Base-by-base conservation (phyloP, 2,113 vertebrate species). In the Pitta sordida region DNA sequence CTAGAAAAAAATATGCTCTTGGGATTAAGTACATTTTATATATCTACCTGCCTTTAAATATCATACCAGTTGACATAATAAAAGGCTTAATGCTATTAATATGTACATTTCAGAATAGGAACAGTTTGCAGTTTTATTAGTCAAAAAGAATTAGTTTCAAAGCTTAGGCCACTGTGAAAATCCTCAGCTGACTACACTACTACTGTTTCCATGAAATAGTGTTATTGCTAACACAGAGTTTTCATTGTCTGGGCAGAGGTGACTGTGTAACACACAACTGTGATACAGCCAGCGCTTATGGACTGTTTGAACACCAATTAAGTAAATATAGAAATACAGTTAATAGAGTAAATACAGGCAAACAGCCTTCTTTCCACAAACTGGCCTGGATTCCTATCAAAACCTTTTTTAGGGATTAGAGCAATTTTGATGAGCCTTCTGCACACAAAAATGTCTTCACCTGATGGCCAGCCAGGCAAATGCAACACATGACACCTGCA, bases 61-160 rank as follows among this genome's bases (percentile, higher is more conserved):
- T 81, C 39, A 52, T 37, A 48, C n/a, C 17, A 32, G 83, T 51
- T 91, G 58, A 85, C 29, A 55, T 62, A 84, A 84, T 80, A 67
- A 82, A 84, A 62, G 29, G 11, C 21, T 85, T 89, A 69, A 73
- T 69, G 26, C 1, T 62, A 41, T 86, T 82, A 64, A 58, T 60
- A 76, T 39, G 8, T 41, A 24, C 26, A 43, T 86, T 91, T 85
- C 29, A 71, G 60, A 82, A 52, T 29, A 70, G n/a, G 15, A 94
- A 68, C 39, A 71, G 0, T 75, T 88, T 86, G 76, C 26, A 53
- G 16, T 79, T 92, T 92, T 84, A 79, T 87, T 85, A 73, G 49
- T 93, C 91, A 89, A 75, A 91, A 84, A 58, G 7, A 87, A 95
- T 91, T 92, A 89, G 17, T 58, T 83, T 94, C 81, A 93, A 92